Conservation (phyloP, 2,113 vertebrate species). For the Cebus imitator region DNA sequence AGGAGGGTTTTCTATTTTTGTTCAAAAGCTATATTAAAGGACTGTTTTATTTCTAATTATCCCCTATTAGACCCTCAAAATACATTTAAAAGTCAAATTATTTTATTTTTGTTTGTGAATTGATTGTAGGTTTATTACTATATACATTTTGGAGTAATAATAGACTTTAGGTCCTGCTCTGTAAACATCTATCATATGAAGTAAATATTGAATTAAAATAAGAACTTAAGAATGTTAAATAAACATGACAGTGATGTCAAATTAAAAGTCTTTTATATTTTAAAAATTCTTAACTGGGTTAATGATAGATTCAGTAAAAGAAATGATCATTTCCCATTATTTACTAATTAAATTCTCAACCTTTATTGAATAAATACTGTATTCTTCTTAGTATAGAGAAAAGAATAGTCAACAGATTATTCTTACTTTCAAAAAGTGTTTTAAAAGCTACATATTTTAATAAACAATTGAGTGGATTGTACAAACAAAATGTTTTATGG, state of each 20-base stretch:
- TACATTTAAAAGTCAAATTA: conserved; percentile 31
- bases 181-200: too few relatives aligned
- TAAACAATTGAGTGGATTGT: conserved; percentile 45
- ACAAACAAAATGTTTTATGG: conserved; percentile 51
- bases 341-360: conserved; percentile 51
- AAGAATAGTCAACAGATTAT: conserved; percentile 53
- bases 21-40: conserved; percentile 43
- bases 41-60: conserved; percentile 44
- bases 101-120: conserved; percentile 53
- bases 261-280: conserved; percentile 27
- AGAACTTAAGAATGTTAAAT: conserved; percentile 49
- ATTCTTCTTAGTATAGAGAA: conserved; percentile 7
- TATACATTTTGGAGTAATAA: conserved; percentile 35
- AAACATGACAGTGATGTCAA: conserved; percentile 35
- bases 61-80: not conserved
- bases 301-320: conserved; percentile 3
- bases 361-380: conserved; percentile 39
- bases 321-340: conserved; percentile 42
- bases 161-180: too few relatives aligned
- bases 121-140: conserved; percentile 44
- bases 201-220: conserved; percentile 45
- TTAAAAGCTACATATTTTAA: conserved; percentile 50
- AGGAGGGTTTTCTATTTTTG: conserved; percentile 18
- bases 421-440: conserved; percentile 41
- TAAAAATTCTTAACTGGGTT: conserved; percentile 25